Evolutionary conservation across 2,888 invertebrate species (phyloP).

Genomic region (Mythimna albipuncta): DNA sequence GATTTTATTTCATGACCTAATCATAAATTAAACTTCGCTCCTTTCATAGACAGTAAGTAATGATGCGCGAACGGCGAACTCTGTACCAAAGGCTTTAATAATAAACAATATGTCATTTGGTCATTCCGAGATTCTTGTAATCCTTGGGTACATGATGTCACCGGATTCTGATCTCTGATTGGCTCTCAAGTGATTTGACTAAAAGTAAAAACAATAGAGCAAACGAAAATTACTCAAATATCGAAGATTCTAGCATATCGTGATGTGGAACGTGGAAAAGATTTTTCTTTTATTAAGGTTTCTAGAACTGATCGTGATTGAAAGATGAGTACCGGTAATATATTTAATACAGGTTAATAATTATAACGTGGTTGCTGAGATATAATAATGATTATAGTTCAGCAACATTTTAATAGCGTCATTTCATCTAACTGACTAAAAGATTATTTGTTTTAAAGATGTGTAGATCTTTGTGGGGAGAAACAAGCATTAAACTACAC

Average conservation of each 20-base stretch:
- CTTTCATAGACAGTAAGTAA: conserved; percentile 34
- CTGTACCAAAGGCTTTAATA: conserved; percentile 50
- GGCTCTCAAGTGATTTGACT: conserved; percentile 23
- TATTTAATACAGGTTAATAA: too few species aligned
- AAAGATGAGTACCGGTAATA: too few species aligned
- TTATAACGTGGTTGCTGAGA: too few species aligned
- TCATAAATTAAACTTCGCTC: conserved; percentile 24
- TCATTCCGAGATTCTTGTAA: conserved; percentile 48
- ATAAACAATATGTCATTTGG: conserved; percentile 60
- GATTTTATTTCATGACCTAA: conserved; percentile 25
- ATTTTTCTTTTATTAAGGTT: too few species aligned
- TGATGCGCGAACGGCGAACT: conserved; percentile 35
- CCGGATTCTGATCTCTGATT: conserved; percentile 17
- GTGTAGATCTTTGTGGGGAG: too few species aligned
- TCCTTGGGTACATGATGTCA: conserved; percentile 57
- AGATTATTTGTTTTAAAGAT: too few species aligned
- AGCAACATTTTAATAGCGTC: too few species aligned
- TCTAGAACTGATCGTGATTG: too few species aligned
- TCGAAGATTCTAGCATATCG: not conserved
- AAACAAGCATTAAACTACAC: not conserved
- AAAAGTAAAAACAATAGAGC: conserved; percentile 1
- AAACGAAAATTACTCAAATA: conserved; percentile 14
- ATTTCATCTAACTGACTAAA: too few species aligned
- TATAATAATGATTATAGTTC: too few species aligned
- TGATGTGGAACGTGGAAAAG: too few species aligned